phyloP scores from a whole-genome alignment of 1,140 invertebrate genomes.

The Sinonovacula constricta region DNA sequence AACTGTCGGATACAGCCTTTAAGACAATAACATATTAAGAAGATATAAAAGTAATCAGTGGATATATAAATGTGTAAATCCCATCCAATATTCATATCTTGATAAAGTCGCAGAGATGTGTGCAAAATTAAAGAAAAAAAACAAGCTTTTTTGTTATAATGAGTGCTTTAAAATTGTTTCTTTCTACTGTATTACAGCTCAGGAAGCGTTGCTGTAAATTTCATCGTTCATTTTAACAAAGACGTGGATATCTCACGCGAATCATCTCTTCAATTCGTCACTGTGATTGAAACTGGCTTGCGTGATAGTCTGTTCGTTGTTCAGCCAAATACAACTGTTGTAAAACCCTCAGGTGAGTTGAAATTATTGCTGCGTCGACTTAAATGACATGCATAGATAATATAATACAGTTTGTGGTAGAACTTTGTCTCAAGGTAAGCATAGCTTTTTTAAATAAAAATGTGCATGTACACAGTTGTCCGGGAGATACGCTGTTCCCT shows the following conservation, averaged over 20 bases:
- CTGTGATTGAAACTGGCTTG: conserved; percentile 31
- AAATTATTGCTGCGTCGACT: too few species aligned
- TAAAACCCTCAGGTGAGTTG: conserved; percentile 36
- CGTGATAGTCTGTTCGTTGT: conserved; percentile 22
- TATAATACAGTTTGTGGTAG: too few species aligned
- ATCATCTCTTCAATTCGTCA: conserved; percentile 11
- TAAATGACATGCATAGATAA: too few species aligned
- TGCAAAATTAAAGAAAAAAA: too few species aligned
- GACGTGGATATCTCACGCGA: conserved; percentile 29
- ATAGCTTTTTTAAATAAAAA: too few species aligned
- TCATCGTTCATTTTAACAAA: conserved; percentile 43
- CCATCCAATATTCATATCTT: background rate
- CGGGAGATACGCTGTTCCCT: too few species aligned
- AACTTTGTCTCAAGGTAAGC: too few species aligned
- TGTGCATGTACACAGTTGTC: too few species aligned
- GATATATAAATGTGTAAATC: background rate
- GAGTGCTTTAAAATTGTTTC: too few species aligned
- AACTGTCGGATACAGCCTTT: too few species aligned
- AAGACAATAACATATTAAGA: background rate
- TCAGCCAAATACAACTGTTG: conserved; percentile 11
- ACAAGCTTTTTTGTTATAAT: too few species aligned
- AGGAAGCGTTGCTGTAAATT: conserved; percentile 50
- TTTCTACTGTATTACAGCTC: conserved; percentile 39
- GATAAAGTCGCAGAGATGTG: too few species aligned
- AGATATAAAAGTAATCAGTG: background rate